Evolutionary conservation across 2,888 invertebrate genomes (phyloP).

Genomic region (Bellardia pandia): DNA sequence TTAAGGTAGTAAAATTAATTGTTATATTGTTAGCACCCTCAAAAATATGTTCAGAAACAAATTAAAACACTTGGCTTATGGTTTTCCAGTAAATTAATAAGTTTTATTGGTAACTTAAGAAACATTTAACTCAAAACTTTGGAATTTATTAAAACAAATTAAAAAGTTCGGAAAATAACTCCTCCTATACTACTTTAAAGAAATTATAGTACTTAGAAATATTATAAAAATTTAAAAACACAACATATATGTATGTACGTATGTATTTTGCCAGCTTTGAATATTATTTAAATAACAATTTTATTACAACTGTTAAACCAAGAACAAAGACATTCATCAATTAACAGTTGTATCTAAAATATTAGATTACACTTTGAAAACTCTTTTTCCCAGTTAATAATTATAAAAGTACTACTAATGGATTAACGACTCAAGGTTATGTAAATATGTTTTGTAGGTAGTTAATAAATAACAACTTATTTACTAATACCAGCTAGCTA

Average conservation of each 20-base stretch:
- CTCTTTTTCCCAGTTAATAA: background rate
- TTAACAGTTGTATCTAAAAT: background rate
- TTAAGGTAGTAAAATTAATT: slow-evolving; percentile 59
- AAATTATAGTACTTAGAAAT: background rate
- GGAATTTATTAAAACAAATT: too few relatives aligned
- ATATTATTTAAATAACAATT: background rate
- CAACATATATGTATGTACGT: background rate
- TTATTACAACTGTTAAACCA: background rate
- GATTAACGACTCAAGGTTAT: slow-evolving; percentile 20
- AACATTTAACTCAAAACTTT: background rate
- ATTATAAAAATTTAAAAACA: background rate
- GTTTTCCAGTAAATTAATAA: slow-evolving; percentile 6
- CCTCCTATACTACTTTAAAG: too few relatives aligned
- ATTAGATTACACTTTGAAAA: background rate
- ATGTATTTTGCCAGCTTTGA: background rate
- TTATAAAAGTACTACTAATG: background rate
- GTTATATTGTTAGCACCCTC: slow-evolving; percentile 54
- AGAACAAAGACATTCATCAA: background rate
- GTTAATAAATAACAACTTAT: slow-evolving; percentile 23
- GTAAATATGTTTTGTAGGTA: background rate
- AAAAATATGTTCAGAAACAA: background rate
- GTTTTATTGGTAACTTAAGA: background rate
- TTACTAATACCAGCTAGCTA: background rate
- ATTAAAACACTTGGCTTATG: background rate
- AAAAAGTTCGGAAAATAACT: background rate